A percentile compares a stretch with the other conserved stretches of the same genome.
Conservation (phyloP, 2,113 vertebrate species). For the Ariopsis seemanni region DNA sequence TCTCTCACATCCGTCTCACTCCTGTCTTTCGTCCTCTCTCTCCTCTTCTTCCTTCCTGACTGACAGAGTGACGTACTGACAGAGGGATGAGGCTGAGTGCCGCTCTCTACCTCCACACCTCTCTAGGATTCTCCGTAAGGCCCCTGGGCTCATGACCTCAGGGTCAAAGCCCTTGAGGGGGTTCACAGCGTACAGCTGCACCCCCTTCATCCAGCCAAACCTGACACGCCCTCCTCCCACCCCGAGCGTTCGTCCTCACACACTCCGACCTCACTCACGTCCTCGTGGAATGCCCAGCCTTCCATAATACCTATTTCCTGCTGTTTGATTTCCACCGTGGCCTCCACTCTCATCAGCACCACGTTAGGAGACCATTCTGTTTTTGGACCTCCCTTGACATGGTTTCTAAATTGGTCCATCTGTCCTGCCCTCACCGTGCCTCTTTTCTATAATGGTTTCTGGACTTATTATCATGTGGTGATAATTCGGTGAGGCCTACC, state of each 20-base stretch:
- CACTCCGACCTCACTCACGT: slow-evolving; percentile 67
- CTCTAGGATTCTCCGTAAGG: slow-evolving; percentile 60
- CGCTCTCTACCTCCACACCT: slow-evolving; percentile 53
- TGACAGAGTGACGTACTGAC: slow-evolving; percentile 41
- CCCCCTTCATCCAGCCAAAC: slow-evolving; percentile 15
- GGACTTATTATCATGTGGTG: not conserved
- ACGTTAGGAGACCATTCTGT: slow-evolving; percentile 20
- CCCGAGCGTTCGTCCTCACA: slow-evolving; percentile 70
- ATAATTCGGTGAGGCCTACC: not conserved
- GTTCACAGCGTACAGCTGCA: slow-evolving; percentile 37
- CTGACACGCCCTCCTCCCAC: slow-evolving; percentile 36
- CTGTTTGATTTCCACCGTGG: slow-evolving; percentile 78
- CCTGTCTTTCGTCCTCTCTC: slow-evolving; percentile 32
- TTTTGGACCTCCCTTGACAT: slow-evolving; percentile 36
- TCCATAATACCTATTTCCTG: slow-evolving; percentile 73
- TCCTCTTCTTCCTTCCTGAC: slow-evolving; percentile 30
- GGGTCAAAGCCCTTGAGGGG: slow-evolving; percentile 50
- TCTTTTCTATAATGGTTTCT: slow-evolving; percentile 12
- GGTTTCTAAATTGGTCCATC: slow-evolving; percentile 35
- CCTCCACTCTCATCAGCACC: slow-evolving; percentile 53
- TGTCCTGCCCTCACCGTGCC: slow-evolving; percentile 2
- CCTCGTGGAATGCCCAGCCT: slow-evolving; percentile 67
- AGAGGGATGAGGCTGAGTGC: slow-evolving; percentile 35
- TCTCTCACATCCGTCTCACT: slow-evolving; percentile 11
- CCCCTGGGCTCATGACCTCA: slow-evolving; percentile 48